These are phyloP conservation scores for Schizaphis graminum DNA, from an alignment of 2,888 invertebrate genomes.

Conservation along the genomic window DNA sequence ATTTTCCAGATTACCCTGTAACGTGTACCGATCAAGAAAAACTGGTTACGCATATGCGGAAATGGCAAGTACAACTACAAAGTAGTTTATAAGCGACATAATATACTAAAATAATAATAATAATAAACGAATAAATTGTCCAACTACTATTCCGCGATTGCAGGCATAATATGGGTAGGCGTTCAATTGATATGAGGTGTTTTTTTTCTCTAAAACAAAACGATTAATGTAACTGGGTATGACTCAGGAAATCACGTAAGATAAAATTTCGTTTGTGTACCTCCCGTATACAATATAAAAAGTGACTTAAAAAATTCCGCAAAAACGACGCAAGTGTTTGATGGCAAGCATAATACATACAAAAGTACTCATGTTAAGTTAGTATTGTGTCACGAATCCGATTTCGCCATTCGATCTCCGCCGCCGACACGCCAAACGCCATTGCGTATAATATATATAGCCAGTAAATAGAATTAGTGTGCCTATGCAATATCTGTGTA, in stretches of 20 bases:
- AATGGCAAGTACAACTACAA: neutral
- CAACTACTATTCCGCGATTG: neutral
- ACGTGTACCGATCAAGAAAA: slow-evolving; percentile 37
- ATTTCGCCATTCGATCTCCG: slow-evolving; percentile 33
- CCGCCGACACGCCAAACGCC: neutral
- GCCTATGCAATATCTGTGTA: slow-evolving; percentile 41
- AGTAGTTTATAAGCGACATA: neutral
- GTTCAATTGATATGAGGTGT: neutral
- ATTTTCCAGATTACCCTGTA: slow-evolving; percentile 3
- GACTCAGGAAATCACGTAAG: neutral
- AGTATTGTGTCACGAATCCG: slow-evolving; percentile 33
- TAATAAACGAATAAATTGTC: slow-evolving; percentile 5
- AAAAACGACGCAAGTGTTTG: neutral
- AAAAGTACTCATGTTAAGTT: neutral
- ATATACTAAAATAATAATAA: neutral
- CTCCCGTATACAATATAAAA: neutral
- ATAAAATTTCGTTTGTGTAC: neutral
- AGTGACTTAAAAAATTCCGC: neutral
- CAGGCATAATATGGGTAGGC: neutral
- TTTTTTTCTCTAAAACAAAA: neutral
- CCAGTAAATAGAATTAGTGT: neutral
- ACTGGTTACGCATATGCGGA: slow-evolving; percentile 43
- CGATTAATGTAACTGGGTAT: neutral
- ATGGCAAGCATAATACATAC: neutral
- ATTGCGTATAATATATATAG: neutral